phyloP scores from a whole-genome alignment of 37 sponge, comb jelly and placozoan genomes.

The Aphrocallistes beatrix region DNA sequence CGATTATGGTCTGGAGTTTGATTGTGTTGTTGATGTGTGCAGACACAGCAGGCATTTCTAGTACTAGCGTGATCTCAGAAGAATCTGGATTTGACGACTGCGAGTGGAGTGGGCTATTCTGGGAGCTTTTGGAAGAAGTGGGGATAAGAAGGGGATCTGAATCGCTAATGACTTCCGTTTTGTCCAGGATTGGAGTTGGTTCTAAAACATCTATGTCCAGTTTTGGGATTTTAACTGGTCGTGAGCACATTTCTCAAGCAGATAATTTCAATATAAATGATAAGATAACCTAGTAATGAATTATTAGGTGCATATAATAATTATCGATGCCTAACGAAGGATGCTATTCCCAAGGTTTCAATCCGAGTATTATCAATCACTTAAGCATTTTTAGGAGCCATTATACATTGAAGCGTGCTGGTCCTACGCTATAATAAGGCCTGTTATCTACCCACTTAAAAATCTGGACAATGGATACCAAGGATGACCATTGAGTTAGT shows the following conservation, averaged over 20 bases:
- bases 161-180: background rate
- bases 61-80: background rate
- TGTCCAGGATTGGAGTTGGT: background rate
- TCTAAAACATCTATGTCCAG: background rate
- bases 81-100: background rate
- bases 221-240: conserved; percentile 4
- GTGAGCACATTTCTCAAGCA: background rate
- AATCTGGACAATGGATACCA: too few relatives aligned
- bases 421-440: too few relatives aligned
- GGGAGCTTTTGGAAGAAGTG: background rate
- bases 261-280: background rate
- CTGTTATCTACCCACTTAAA: too few relatives aligned
- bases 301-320: background rate
- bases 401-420: too few relatives aligned
- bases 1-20: background rate
- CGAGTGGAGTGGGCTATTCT: background rate
- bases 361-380: too few relatives aligned
- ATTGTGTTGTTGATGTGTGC: background rate
- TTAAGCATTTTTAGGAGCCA: too few relatives aligned
- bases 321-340: background rate
- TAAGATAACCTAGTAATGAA: conserved; percentile 16
- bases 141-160: background rate
- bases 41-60: background rate
- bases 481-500: too few relatives aligned
- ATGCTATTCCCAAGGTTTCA: too few relatives aligned